These are phyloP conservation scores for Volucella inanis DNA, from an alignment of 2,888 invertebrate genomes.

Conservation along the genomic window DNA sequence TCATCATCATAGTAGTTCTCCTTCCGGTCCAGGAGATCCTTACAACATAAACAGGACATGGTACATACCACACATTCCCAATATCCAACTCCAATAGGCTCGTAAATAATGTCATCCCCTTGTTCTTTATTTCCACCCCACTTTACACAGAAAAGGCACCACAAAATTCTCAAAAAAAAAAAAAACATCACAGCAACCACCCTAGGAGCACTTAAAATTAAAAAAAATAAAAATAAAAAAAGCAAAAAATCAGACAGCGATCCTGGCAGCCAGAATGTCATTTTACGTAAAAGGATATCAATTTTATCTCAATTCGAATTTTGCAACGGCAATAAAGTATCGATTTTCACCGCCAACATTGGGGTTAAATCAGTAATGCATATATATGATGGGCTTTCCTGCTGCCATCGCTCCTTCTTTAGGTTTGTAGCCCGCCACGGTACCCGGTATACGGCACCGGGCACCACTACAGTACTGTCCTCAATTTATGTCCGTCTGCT, in stretches of 20 bases:
- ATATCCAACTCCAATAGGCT: slow-evolving; percentile 33
- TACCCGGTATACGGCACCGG: neutral
- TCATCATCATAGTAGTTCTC: slow-evolving; percentile 46
- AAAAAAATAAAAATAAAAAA: slow-evolving; percentile 4
- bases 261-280: slow-evolving; percentile 71
- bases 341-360: slow-evolving; percentile 74
- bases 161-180: neutral
- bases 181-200: slow-evolving; percentile 17
- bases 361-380: slow-evolving; percentile 74
- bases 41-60: slow-evolving; percentile 42
- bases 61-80: slow-evolving; percentile 7
- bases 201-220: slow-evolving; percentile 41
- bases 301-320: slow-evolving; percentile 74
- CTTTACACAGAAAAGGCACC: slow-evolving; percentile 42
- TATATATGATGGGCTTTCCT: slow-evolving; percentile 69
- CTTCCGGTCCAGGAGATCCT: slow-evolving; percentile 24
- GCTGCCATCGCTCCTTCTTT: slow-evolving; percentile 6
- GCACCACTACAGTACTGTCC: slow-evolving; percentile 22
- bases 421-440: too few relatives aligned
- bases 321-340: slow-evolving; percentile 74
- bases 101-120: slow-evolving; percentile 65
- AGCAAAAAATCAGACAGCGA: neutral
- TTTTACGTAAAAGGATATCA: slow-evolving; percentile 74
- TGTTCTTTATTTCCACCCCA: slow-evolving; percentile 32
- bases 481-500: slow-evolving; percentile 70